Evolutionary conservation across 2,888 invertebrate species (phyloP).

Genomic region (Tubiluchus corallicola): DNA sequence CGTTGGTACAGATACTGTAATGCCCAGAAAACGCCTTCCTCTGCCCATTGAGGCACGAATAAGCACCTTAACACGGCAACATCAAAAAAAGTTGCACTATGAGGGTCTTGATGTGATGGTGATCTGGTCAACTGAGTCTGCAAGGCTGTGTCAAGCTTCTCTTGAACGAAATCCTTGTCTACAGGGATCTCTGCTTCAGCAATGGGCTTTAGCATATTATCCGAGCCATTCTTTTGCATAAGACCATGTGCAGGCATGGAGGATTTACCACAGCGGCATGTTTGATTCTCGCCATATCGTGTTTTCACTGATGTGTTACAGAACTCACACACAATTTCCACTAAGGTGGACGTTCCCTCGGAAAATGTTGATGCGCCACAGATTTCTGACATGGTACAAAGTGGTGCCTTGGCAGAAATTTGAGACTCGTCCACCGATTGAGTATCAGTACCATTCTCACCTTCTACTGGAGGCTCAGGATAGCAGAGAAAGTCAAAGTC

Average conservation of each 20-base stretch:
- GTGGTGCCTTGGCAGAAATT: constrained; percentile 18
- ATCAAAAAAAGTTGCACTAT: constrained; percentile 73
- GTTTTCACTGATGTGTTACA: constrained; percentile 26
- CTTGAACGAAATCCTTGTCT: constrained; percentile 57
- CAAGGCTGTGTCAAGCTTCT: constrained; percentile 30
- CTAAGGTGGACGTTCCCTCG: constrained; percentile 19
- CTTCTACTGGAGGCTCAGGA: not conserved
- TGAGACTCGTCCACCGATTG: constrained; percentile 12
- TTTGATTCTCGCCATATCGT: constrained; percentile 20
- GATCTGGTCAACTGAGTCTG: constrained; percentile 10
- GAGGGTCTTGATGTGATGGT: constrained; percentile 18
- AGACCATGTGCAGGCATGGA: not conserved
- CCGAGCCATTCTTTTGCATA: not conserved
- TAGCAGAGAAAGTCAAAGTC: not conserved
- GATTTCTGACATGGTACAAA: constrained; percentile 29
- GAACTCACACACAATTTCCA: constrained; percentile 26
- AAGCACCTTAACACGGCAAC: constrained; percentile 87
- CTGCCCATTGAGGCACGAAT: constrained; percentile 91
- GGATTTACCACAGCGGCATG: constrained; percentile 6
- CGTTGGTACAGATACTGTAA: constrained; percentile 47
- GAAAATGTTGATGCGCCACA: constrained; percentile 20
- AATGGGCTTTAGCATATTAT: constrained; percentile 11
- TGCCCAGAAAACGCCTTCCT: constrained; percentile 95
- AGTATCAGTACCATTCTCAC: too few species aligned
- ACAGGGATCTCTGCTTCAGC: constrained; percentile 43